Evolutionary conservation across 2,113 vertebrate species (phyloP).

Genomic region (Dasyprocta punctata): DNA sequence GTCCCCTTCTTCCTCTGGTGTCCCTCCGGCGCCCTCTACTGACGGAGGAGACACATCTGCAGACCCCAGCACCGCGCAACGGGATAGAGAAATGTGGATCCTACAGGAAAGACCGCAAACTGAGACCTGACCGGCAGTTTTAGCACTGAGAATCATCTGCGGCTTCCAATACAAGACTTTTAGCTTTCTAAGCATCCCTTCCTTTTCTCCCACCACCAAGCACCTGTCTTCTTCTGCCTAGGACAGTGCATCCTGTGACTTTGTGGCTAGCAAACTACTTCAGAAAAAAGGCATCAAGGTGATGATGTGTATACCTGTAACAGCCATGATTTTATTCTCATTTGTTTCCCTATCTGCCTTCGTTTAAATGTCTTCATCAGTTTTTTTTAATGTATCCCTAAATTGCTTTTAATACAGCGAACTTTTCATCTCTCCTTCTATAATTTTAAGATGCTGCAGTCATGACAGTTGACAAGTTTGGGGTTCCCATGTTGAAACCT

Average conservation of each 20-base stretch:
- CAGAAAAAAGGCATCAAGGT: background rate
- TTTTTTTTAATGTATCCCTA: background rate
- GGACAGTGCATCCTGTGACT: background rate
- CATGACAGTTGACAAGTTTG: background rate
- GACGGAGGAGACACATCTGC: background rate
- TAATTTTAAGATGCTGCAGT: slow-evolving; percentile 20
- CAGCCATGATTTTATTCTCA: background rate
- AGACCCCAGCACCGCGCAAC: background rate
- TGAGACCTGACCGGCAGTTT: background rate
- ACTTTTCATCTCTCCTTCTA: background rate
- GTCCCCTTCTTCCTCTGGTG: background rate
- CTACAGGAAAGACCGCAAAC: background rate
- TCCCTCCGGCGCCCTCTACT: background rate
- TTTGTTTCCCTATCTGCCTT: background rate
- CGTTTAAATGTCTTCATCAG: background rate
- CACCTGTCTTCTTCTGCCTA: background rate
- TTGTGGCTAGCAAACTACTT: background rate
- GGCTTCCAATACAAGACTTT: background rate
- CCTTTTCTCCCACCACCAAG: background rate
- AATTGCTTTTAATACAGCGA: background rate
- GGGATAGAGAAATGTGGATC: background rate
- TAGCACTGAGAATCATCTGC: background rate
- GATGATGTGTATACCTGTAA: background rate
- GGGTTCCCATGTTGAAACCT: background rate
- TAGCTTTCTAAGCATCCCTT: background rate